Evolutionary conservation across 2,113 vertebrate species (phyloP).

Genomic region (Uria lomvia): DNA sequence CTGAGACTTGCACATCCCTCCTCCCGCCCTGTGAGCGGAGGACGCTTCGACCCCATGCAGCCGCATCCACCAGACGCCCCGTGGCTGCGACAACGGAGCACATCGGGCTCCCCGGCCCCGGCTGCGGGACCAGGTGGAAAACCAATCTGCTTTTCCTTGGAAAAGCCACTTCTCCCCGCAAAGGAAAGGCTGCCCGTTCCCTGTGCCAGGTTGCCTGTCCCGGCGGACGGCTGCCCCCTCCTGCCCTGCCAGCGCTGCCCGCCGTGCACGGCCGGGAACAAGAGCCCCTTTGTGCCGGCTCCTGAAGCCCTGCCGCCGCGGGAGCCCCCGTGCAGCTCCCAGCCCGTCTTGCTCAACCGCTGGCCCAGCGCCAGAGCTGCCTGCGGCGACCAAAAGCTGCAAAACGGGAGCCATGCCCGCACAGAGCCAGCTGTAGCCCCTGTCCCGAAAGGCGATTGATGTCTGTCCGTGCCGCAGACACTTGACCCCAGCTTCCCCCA

Average conservation of each 20-base stretch:
- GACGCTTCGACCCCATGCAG: rapidly evolving
- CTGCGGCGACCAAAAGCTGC: rapidly evolving
- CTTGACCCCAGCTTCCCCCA: neutral
- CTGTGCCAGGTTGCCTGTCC: neutral
- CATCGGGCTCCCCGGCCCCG: rapidly evolving
- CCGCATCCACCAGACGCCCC: rapidly evolving
- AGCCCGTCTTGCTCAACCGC: neutral
- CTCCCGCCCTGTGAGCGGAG: neutral
- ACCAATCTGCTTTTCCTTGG: neutral
- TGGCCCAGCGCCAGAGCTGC: neutral
- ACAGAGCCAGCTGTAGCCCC: neutral
- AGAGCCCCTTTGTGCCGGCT: neutral
- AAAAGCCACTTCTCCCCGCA: neutral
- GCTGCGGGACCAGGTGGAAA: neutral
- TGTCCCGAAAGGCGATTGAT: rapidly evolving
- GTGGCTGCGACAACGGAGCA: rapidly evolving
- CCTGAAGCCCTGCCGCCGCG: rapidly evolving
- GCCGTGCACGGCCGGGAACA: neutral
- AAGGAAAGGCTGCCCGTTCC: neutral
- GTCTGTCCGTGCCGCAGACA: rapidly evolving
- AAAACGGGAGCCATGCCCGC: rapidly evolving
- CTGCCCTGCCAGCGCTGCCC: neutral
- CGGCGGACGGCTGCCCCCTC: neutral
- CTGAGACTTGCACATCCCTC: neutral
- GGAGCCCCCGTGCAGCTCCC: rapidly evolving